Conservation (phyloP, 37 sponge, comb jelly and placozoan genomes). For the Corticium candelabrum region DNA sequence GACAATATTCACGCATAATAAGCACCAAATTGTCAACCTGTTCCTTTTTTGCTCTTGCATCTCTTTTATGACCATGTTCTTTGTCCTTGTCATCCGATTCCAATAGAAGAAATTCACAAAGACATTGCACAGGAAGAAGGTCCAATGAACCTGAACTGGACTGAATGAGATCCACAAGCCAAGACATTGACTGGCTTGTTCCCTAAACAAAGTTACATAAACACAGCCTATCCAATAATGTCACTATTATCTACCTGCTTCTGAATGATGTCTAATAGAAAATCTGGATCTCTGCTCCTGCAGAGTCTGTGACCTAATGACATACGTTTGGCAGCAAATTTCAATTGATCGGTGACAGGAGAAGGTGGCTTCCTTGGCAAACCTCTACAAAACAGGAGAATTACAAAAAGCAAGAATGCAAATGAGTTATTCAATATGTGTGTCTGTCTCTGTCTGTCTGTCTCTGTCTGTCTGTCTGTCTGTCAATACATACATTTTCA, state of each 20-base stretch:
- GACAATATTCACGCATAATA: conserved; percentile 5
- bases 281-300: conserved; percentile 86
- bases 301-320: conserved; percentile 72
- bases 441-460: conserved; percentile 22
- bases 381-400: conserved; percentile 37
- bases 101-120: conserved; percentile 95
- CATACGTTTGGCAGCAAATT: conserved; percentile 44
- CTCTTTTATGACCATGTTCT: not conserved
- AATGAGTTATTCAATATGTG: not conserved
- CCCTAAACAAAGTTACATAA: conserved; percentile 30
- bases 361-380: conserved; percentile 61
- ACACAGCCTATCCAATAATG: not conserved
- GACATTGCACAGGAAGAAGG: conserved; percentile 82
- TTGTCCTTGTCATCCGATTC: not conserved
- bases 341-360: conserved; percentile 63
- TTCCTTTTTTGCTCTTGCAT: not conserved
- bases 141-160: conserved; percentile 65
- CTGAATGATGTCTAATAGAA: conserved; percentile 86
- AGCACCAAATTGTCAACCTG: conserved; percentile 10
- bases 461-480: conserved; percentile 27
- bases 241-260: conserved; percentile 37
- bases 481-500: not conserved
- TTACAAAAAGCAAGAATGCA: not conserved
- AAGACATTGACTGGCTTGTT: conserved; percentile 76
- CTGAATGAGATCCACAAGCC: conserved; percentile 76